Conservation (phyloP, 2,888 invertebrate species). For the Acanthosoma haemorrhoidale region DNA sequence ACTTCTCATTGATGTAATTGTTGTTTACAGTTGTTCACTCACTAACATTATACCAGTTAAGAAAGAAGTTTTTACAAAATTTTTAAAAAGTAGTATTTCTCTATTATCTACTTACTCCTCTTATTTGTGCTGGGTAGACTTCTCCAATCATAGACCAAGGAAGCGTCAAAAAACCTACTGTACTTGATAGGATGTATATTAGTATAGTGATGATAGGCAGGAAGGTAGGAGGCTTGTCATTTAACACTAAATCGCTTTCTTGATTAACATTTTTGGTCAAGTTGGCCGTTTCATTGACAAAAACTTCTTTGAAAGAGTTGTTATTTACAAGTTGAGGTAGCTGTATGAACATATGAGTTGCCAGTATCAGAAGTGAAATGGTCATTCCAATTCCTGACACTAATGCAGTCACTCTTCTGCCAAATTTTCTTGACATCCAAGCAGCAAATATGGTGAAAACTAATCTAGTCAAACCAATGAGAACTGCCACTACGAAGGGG, state of each 20-base stretch:
- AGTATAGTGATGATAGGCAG: slow-evolving; percentile 40
- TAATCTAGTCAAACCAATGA: slow-evolving; percentile 40
- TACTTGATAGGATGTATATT: slow-evolving; percentile 47
- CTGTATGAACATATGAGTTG: slow-evolving; percentile 28
- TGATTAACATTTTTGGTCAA: background rate
- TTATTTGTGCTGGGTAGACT: slow-evolving; percentile 51
- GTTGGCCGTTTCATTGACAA: slow-evolving; percentile 37
- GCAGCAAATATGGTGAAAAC: slow-evolving; percentile 40
- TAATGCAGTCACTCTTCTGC: slow-evolving; percentile 40
- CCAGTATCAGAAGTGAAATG: slow-evolving; percentile 47
- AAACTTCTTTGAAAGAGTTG: slow-evolving; percentile 35
- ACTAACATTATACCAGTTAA: no score
- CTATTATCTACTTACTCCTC: slow-evolving; percentile 48
- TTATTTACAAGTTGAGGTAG: slow-evolving; percentile 40
- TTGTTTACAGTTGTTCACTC: no score
- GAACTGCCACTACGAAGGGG: slow-evolving; percentile 40
- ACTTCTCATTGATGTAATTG: no score
- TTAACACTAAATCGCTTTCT: background rate
- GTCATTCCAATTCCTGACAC: slow-evolving; percentile 56
- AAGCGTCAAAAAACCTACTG: slow-evolving; percentile 53
- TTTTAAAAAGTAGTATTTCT: no score
- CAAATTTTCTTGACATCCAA: slow-evolving; percentile 39
- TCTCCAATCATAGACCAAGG: slow-evolving; percentile 56
- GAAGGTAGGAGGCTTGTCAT: slow-evolving; percentile 27
- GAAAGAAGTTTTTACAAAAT: no score